phyloP scores from a whole-genome alignment of 2,888 invertebrate genomes.

The Caprella mutica region DNA sequence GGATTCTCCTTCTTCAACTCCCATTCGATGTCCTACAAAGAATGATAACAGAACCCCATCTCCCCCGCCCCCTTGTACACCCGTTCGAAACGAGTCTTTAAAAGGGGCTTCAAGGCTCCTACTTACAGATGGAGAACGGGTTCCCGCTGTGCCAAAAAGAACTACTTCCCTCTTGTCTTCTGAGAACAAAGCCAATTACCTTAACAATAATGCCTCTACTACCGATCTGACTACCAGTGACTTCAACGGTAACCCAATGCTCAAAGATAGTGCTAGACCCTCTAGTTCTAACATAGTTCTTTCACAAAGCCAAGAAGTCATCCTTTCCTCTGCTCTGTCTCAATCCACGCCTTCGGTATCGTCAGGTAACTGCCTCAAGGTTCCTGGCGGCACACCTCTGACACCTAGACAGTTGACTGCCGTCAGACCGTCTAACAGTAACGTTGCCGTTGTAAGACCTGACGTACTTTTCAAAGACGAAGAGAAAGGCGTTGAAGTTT shows the following conservation, averaged over 20 bases:
- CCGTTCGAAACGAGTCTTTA: slow-evolving; percentile 4
- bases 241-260: too few relatives aligned
- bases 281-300: too few relatives aligned
- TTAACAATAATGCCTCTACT: neutral
- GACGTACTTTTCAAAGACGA: slow-evolving; percentile 29
- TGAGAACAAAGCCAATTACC: slow-evolving; percentile 1
- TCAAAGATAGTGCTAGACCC: too few relatives aligned
- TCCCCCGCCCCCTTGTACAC: neutral
- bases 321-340: neutral
- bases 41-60: neutral
- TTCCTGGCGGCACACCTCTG: too few relatives aligned
- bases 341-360: slow-evolving; percentile 1
- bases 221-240: neutral
- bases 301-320: too few relatives aligned
- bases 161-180: slow-evolving; percentile 3
- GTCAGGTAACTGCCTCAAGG: too few relatives aligned
- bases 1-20: too few relatives aligned
- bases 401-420: neutral
- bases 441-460: slow-evolving; percentile 17
- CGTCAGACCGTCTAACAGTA: neutral
- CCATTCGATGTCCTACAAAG: too few relatives aligned
- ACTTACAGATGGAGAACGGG: neutral
- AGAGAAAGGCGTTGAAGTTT: slow-evolving; percentile 33
- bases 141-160: slow-evolving; percentile 1
- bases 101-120: neutral